Evolutionary conservation across 2,888 invertebrate species (phyloP), one percentile per base, ranked within the genome.

Genomic region (Eristalis pertinax): DNA sequence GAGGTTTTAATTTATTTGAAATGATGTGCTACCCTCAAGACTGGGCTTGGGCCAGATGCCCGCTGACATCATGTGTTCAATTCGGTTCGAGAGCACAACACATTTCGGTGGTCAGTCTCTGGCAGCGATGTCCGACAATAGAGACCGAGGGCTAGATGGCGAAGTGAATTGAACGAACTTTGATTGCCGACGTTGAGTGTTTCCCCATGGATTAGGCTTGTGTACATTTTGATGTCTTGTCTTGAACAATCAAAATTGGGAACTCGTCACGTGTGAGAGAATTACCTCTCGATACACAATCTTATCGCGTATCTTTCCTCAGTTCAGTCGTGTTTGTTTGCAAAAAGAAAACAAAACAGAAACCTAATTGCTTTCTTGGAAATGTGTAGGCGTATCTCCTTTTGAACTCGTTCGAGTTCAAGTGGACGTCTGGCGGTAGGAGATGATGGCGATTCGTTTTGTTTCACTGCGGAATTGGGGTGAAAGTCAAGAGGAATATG

Each of bases 1-100:
- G 62, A 4, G 29, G 32, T 22, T 73, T 63, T 73, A 73, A 73
- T 73, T 63, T 8, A 50, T 19, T 19, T 19, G 50, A 50, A 50
- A 50, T 19, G n/a, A 50, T 22, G 19, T 8, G 19, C 19, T 19
- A 4, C 7, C 8, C 19, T 8, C 50, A 19, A 50, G 4, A n/a
- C 10, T 10, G 19, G 50, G 50, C 50, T 4, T 50, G 4, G 50
- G 50, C 19, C 50, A 50, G 8, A n/a, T 50, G n/a, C 8, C 5
- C 19, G 19, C n/a, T 50, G 50, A 50, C 7, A n/a, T 50, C n/a
- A 19, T 50, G 50, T 19, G 19, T 19, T 50, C 19, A 50, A 50
- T 50, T 50, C 4, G 2, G 50, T 8, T 19, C 7, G 19, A 50
- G 1, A 19, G 8, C 38, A n/a, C 15, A 2, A 1, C 15, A n/a